Base-by-base conservation (phyloP, 2,113 vertebrate species). In the Cyprinodon brontotheroides region DNA sequence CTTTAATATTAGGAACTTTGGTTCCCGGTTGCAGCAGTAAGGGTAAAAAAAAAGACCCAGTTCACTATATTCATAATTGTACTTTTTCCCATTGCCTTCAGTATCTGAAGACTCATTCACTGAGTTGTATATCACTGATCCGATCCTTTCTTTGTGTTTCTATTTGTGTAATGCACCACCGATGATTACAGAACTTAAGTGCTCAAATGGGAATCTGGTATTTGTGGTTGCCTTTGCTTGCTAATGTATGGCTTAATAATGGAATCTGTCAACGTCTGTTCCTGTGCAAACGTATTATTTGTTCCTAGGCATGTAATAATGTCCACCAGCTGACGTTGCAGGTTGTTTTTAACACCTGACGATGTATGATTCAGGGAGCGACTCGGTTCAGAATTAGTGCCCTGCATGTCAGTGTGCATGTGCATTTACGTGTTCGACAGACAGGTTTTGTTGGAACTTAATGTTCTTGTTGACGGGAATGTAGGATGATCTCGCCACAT, bases 401-500 rank as follows among this genome's bases (percentile, higher is more conserved):
- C 11, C 60, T 70, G 45, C 70, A 14, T 80, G 69, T 29, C 47
- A 12, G 29, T 15, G 37, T 4, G 10, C 70, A 62, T 59, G 80
- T n/a, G 78, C 65, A 1, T 14, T 68, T 63, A 38, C 12, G 62
- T 69, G 71, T 67, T 69, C 75, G 65, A 62, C 4, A 4, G 59
- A 50, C 75, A 87, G 40, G 77, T 81, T 81, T 72, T 69, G 72
- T 65, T 77, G 62, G 80, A 78, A 81, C 79, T 81, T 84, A 72
- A 17, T 83, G 62, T 77, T 90, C 72, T 76, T 85, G 80, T 89
- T 92, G 89, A 91, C 89, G 61, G 87, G 86, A 90, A 88, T 75
- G 81, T 74, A 53, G 59, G 75, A 78, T 77, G 84, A 85, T 86
- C 65, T 12, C 67, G 57, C 81, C 81, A 50, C 81, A 71, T 84